Evolutionary conservation across 2,888 invertebrate genomes (phyloP).

Genomic region (Lobophora halterata): DNA sequence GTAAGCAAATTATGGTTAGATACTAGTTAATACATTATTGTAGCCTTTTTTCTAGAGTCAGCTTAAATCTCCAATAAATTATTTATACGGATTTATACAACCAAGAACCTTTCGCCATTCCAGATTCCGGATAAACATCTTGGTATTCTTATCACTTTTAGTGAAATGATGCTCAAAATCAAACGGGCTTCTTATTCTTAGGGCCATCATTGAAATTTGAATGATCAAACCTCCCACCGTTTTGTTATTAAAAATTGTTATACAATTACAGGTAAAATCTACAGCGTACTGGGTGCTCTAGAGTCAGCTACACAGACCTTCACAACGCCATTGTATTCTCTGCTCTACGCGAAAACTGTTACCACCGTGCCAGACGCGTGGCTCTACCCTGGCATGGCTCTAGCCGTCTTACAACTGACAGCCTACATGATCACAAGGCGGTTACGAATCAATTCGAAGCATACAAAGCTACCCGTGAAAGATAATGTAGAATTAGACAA

Average conservation of each 20-base stretch:
- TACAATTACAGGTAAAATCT: conserved; percentile 75
- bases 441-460: conserved; percentile 30
- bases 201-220: too few relatives aligned
- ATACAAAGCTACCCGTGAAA: conserved; percentile 18
- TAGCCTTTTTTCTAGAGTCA: conserved; percentile 3
- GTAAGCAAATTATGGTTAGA: too few relatives aligned
- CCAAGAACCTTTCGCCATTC: too few relatives aligned
- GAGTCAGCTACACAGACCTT: conserved; percentile 71
- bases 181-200: too few relatives aligned
- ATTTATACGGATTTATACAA: too few relatives aligned
- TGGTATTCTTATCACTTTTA: too few relatives aligned
- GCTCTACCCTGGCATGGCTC: conserved; percentile 60
- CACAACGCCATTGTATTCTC: conserved; percentile 65
- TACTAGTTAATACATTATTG: not conserved
- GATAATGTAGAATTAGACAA: conserved; percentile 18
- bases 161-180: too few relatives aligned
- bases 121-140: too few relatives aligned
- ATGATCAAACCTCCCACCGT: too few relatives aligned
- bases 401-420: conserved; percentile 57
- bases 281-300: conserved; percentile 69
- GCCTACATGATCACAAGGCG: conserved; percentile 56
- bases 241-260: too few relatives aligned
- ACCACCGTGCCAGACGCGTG: conserved; percentile 63
- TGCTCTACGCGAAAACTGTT: conserved; percentile 68
- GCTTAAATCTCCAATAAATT: not conserved